phyloP scores from a whole-genome alignment of 2,888 invertebrate species.

The Pristionchus arcanus region DNA sequence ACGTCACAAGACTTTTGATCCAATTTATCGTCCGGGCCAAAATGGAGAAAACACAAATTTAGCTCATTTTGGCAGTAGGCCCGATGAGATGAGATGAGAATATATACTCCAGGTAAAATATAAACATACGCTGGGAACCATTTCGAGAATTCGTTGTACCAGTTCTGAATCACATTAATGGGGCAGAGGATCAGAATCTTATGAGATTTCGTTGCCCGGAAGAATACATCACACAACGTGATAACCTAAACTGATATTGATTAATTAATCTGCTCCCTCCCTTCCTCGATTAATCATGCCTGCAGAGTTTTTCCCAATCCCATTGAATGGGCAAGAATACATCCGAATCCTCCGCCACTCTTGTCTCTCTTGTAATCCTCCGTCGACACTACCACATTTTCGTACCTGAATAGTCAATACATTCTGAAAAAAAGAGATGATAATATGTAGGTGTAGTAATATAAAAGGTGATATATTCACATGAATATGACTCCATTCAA shows the following conservation, averaged over 20 bases:
- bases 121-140: slow-evolving; percentile 87
- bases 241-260: slow-evolving; percentile 84
- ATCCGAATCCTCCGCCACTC: slow-evolving; percentile 92
- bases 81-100: too few species aligned
- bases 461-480: slow-evolving; percentile 59
- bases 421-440: not conserved
- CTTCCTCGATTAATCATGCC: slow-evolving; percentile 58
- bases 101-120: too few species aligned
- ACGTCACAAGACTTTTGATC: too few species aligned
- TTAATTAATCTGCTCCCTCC: not conserved
- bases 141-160: slow-evolving; percentile 95
- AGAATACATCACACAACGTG: slow-evolving; percentile 95
- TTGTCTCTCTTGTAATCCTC: slow-evolving; percentile 91
- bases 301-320: slow-evolving; percentile 97
- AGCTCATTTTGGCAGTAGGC: too few species aligned
- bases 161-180: slow-evolving; percentile 97
- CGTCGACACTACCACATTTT: slow-evolving; percentile 95
- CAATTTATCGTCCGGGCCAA: too few species aligned
- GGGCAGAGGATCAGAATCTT: slow-evolving; percentile 97
- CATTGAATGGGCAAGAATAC: slow-evolving; percentile 96
- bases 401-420: slow-evolving; percentile 83
- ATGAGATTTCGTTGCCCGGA: slow-evolving; percentile 91
- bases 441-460: too few species aligned
- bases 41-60: too few species aligned
- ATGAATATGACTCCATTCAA: slow-evolving; percentile 76